Evolutionary conservation across 1,140 invertebrate genomes (phyloP).

Genomic region (Tetraneura akinire): DNA sequence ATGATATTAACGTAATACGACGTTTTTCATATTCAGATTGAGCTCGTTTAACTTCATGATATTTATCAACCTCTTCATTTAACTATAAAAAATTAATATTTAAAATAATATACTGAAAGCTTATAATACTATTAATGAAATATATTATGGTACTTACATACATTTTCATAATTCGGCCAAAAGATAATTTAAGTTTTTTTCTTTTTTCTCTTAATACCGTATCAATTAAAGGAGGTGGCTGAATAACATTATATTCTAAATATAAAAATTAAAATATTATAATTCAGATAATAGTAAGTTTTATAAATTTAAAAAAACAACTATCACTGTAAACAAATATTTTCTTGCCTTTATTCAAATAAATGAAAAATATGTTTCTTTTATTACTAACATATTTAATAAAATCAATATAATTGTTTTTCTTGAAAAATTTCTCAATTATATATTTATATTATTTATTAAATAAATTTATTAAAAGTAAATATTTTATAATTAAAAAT

Average conservation of each 20-base stretch:
- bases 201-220: conserved; percentile 96
- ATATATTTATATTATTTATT: too few relatives aligned
- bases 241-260: conserved; percentile 91
- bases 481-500: too few relatives aligned
- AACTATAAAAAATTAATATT: conserved; percentile 65
- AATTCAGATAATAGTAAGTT: background rate
- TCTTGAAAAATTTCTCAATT: too few relatives aligned
- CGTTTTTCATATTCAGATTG: conserved; percentile 92
- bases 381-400: too few relatives aligned
- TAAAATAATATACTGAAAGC: background rate
- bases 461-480: too few relatives aligned
- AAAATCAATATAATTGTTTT: too few relatives aligned
- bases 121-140: background rate
- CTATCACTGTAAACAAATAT: too few relatives aligned
- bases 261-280: conserved; percentile 55
- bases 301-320: too few relatives aligned
- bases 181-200: conserved; percentile 92
- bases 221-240: conserved; percentile 91
- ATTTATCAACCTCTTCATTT: conserved; percentile 95
- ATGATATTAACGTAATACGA: conserved; percentile 80
- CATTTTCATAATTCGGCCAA: conserved; percentile 89
- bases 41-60: conserved; percentile 85
- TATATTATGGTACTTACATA: conserved; percentile 79
- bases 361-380: too few relatives aligned
- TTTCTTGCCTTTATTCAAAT: too few relatives aligned